phyloP scores from a whole-genome alignment of 2,888 invertebrate genomes.

The Arrhopalites spinosus region DNA sequence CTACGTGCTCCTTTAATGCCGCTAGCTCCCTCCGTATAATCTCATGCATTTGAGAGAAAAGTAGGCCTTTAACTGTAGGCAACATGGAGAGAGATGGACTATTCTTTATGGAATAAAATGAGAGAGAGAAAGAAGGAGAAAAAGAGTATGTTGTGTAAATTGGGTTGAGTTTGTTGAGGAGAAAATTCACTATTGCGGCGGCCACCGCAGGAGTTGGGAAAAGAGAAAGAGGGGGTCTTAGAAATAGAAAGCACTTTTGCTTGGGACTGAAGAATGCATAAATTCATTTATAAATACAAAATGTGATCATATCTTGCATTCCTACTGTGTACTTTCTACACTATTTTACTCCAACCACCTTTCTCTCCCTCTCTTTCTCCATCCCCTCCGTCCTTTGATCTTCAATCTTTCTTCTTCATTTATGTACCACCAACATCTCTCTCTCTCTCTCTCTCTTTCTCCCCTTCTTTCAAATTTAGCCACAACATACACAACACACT shows the following conservation, averaged over 20 bases:
- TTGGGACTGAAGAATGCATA: conserved; percentile 18
- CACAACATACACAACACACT: neutral
- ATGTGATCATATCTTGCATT: conserved; percentile 5
- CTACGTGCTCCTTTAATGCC: neutral
- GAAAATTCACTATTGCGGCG: neutral
- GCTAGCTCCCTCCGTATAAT: neutral
- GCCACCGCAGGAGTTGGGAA: neutral
- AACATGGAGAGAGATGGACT: neutral
- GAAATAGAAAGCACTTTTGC: conserved; percentile 1
- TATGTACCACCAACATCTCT: neutral
- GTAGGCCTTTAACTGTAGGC: too few relatives aligned
- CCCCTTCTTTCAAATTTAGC: neutral
- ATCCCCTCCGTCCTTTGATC: conserved; percentile 20
- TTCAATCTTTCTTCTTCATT: conserved; percentile 23
- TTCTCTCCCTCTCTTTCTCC: conserved; percentile 10
- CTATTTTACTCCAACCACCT: neutral
- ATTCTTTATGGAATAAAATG: neutral
- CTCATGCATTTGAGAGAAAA: too few relatives aligned
- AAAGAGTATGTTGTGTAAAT: conserved; percentile 8
- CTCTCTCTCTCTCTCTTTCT: neutral
- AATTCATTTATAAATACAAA: conserved; percentile 29
- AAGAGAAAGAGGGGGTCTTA: neutral
- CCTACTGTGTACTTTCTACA: neutral
- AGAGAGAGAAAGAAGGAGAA: neutral
- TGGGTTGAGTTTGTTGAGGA: conserved; percentile 8